Conservation (phyloP, 2,888 invertebrate species). For the Lasius platythorax region DNA sequence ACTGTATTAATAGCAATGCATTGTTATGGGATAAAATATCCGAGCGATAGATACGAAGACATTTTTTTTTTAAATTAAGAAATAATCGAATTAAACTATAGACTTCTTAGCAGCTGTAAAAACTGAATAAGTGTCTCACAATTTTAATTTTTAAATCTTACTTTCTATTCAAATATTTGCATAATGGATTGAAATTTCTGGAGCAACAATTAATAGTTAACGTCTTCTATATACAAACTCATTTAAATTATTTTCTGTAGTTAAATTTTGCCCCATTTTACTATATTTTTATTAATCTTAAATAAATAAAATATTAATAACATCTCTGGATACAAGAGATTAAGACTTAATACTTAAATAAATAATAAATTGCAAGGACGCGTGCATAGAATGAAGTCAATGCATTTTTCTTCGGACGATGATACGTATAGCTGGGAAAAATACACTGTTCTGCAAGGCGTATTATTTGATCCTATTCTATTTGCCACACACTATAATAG, state of each 20-base stretch:
- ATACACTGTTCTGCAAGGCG: background rate
- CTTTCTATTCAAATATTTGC: background rate
- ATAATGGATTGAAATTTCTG: background rate
- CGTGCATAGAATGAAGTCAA: background rate
- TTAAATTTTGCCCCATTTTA: background rate
- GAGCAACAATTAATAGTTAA: background rate
- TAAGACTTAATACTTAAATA: background rate
- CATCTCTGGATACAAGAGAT: too few relatives aligned
- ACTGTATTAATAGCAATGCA: background rate
- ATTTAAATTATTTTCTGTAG: background rate
- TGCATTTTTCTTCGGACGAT: constrained; percentile 20
- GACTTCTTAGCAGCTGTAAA: background rate
- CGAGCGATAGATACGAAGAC: background rate
- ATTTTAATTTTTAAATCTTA: constrained; percentile 2
- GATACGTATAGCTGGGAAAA: constrained; percentile 29
- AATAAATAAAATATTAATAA: background rate
- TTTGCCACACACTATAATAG: constrained; percentile 37
- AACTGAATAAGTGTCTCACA: background rate
- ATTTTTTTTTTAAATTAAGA: background rate
- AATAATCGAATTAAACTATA: background rate
- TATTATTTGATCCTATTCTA: constrained; percentile 47
- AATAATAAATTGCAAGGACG: background rate
- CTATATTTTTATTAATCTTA: background rate
- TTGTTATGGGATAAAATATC: background rate
- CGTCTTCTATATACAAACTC: background rate